Evolutionary conservation across 23 tunicate genomes (phyloP).

Genomic region (Halocynthia roretzi): DNA sequence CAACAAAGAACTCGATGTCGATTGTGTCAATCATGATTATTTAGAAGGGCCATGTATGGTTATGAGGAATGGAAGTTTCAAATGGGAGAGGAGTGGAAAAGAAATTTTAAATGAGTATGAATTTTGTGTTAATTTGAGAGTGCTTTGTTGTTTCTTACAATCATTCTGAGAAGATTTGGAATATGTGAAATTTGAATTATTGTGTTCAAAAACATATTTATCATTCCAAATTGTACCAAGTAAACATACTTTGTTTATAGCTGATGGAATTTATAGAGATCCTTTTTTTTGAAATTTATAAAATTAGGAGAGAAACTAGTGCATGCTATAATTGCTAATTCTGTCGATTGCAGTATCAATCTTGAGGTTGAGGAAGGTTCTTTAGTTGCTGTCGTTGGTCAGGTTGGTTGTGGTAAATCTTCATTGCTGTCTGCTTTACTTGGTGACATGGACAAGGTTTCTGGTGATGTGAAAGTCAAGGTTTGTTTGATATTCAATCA

Average conservation of each 20-base stretch:
- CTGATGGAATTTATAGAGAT: too few species aligned
- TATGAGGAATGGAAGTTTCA: slow-evolving; percentile 50
- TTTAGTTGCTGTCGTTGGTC: slow-evolving; percentile 93
- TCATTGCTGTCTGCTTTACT: slow-evolving; percentile 78
- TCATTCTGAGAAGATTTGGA: too few species aligned
- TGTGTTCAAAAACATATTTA: too few species aligned
- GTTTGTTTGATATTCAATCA: slow-evolving; percentile 16
- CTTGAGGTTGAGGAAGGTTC: slow-evolving; percentile 57
- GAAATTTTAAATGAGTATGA: slow-evolving; percentile 34
- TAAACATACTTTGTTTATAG: too few species aligned
- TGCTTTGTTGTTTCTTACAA: too few species aligned
- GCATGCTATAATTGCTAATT: too few species aligned
- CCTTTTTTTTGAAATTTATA: too few species aligned
- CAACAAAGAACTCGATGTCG: slow-evolving; percentile 64
- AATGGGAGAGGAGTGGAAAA: slow-evolving; percentile 60
- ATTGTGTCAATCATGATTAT: slow-evolving; percentile 35
- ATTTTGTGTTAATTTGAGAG: too few species aligned
- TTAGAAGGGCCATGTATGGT: slow-evolving; percentile 27
- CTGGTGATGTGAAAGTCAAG: slow-evolving; percentile 61
- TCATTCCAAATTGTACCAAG: too few species aligned
- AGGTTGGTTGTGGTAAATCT: slow-evolving; percentile 96
- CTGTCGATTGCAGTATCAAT: slow-evolving; percentile 27
- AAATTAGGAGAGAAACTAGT: too few species aligned
- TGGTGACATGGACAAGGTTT: slow-evolving; percentile 80
- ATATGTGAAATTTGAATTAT: too few species aligned